Percentiles rank a stretch among this genome's conserved stretches.
These are phyloP conservation scores for Heliconius himera DNA, from an alignment of 1,140 invertebrate genomes.

Conservation along the genomic window DNA sequence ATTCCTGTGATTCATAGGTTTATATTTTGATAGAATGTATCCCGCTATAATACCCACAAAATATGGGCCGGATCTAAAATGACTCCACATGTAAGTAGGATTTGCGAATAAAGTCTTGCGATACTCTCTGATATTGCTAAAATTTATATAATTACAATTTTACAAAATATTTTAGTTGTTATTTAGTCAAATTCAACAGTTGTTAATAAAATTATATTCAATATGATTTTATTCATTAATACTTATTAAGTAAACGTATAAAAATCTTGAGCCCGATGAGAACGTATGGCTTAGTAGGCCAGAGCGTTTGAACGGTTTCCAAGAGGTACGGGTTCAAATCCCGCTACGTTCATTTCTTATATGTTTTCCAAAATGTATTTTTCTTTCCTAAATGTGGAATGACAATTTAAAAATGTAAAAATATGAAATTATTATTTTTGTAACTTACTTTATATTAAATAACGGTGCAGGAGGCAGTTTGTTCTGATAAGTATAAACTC, in stretches of 20 bases:
- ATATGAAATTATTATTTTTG: not conserved
- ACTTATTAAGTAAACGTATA: no score
- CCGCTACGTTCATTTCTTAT: no score
- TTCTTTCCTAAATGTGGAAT: no score
- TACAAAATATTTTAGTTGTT: not conserved
- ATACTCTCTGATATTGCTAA: constrained; percentile 21
- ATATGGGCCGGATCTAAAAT: constrained; percentile 38
- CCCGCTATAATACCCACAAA: constrained; percentile 39
- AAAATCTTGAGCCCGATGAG: no score
- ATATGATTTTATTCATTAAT: no score
- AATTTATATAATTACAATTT: not conserved
- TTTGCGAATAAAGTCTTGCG: constrained; percentile 22
- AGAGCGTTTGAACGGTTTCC: no score
- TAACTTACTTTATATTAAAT: constrained; percentile 2
- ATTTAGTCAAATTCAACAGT: no score
- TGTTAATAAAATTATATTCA: no score
- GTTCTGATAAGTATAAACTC: constrained; percentile 14
- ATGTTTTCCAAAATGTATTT: no score
- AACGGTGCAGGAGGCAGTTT: constrained; percentile 16
- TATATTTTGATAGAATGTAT: constrained; percentile 37
- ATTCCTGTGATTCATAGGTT: constrained; percentile 33
- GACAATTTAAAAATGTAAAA: no score
- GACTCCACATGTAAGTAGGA: constrained; percentile 34
- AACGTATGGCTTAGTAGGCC: no score
- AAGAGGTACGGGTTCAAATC: no score